Conservation (phyloP, 2,113 vertebrate genomes). For the Heliornis fulica region DNA sequence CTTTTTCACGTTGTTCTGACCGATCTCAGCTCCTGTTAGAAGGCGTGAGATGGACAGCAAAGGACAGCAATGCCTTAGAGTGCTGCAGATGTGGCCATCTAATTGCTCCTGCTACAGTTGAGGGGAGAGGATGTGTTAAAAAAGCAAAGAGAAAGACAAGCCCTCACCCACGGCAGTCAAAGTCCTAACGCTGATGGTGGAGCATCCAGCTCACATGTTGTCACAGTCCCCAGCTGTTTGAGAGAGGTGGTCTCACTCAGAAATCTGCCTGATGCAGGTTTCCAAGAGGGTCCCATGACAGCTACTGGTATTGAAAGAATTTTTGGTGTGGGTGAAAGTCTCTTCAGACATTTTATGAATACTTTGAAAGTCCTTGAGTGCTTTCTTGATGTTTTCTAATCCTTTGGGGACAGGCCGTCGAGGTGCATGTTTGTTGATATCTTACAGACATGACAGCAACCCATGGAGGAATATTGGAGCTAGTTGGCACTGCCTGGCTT, state of each 20-base stretch:
- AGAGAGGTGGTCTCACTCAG: not conserved
- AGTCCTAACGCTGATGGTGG: not conserved
- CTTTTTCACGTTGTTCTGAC: not conserved
- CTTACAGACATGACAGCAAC: not conserved
- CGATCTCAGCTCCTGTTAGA: not conserved
- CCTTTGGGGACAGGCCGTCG: not conserved
- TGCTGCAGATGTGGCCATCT: not conserved
- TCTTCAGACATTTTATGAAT: not conserved
- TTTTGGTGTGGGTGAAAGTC: not conserved
- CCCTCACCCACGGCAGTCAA: not conserved
- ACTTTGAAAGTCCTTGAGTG: not conserved
- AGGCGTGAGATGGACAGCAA: not conserved
- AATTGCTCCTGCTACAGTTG: not conserved
- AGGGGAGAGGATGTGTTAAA: not conserved
- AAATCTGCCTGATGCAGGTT: not conserved
- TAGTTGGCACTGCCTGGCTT: not conserved
- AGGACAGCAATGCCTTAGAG: not conserved
- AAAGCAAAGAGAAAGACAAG: not conserved
- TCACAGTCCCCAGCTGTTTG: not conserved
- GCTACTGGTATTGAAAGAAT: not conserved
- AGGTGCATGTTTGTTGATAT: not conserved
- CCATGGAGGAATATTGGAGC: not conserved
- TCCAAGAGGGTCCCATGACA: not conserved
- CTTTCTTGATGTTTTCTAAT: not conserved
- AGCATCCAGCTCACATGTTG: not conserved